A percentile compares a stretch with the other conserved stretches of the same genome.
Conservation (phyloP, 2,888 invertebrate species). For the Zeuzera pyrina region DNA sequence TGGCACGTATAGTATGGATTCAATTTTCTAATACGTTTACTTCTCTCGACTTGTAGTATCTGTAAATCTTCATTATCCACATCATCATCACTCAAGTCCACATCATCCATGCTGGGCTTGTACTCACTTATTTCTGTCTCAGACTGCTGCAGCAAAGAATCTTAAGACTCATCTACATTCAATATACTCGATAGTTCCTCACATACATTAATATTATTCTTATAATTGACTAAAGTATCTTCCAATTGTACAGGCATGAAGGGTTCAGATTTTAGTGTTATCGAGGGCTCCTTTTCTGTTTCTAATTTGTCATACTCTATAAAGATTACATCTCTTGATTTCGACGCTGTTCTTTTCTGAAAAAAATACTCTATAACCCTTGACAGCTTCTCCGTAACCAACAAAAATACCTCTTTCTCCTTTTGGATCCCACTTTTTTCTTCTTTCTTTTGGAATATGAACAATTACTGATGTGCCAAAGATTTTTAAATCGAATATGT, state of each 20-base stretch:
- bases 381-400: slow-evolving; percentile 16
- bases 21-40: slow-evolving; percentile 8
- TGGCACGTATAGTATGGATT: slow-evolving; percentile 7
- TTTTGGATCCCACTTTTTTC: slow-evolving; percentile 17
- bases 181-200: not conserved
- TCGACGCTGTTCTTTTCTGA: slow-evolving; percentile 4
- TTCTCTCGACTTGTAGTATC: not conserved
- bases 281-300: not conserved
- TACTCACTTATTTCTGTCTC: not conserved
- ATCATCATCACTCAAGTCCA: not conserved
- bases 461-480: slow-evolving; percentile 7
- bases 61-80: too few species aligned
- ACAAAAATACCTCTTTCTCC: slow-evolving; percentile 16
- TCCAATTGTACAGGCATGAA: too few species aligned
- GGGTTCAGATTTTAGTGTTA: too few species aligned
- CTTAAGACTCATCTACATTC: not conserved
- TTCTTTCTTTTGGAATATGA: slow-evolving; percentile 13
- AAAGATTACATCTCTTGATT: slow-evolving; percentile 9
- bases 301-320: not conserved
- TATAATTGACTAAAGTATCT: too few species aligned
- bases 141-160: too few species aligned
- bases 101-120: not conserved
- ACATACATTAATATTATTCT: too few species aligned
- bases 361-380: slow-evolving; percentile 4
- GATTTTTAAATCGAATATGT: slow-evolving; percentile 5